These are phyloP conservation scores for Tetragnatha versicolor DNA, from an alignment of 1,140 invertebrate genomes.

Conservation along the genomic window DNA sequence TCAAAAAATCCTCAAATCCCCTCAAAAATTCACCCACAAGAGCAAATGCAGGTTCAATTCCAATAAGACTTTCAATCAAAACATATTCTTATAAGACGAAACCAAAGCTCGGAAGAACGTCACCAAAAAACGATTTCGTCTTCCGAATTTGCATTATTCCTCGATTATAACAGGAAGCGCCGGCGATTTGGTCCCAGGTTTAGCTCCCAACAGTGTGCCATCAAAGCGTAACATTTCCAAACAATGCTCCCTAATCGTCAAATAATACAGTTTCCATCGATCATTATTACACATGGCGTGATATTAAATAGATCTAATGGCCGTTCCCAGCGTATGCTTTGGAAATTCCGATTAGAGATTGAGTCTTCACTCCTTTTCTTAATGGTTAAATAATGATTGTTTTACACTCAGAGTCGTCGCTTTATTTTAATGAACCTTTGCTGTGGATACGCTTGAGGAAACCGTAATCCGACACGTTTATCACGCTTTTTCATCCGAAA, in stretches of 20 bases:
- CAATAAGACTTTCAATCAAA: background rate
- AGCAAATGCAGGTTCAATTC: background rate
- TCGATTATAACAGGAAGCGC: background rate
- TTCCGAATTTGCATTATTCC: too few species aligned
- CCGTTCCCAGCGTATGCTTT: background rate
- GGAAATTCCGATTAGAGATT: background rate
- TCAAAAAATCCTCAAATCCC: too few species aligned
- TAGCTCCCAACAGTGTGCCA: background rate
- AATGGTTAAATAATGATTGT: constrained; percentile 15
- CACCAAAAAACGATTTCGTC: too few species aligned
- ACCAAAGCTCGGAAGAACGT: too few species aligned
- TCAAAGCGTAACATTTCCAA: background rate
- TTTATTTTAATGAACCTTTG: background rate
- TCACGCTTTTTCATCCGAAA: too few species aligned
- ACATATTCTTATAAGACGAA: too few species aligned
- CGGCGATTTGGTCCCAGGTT: too few species aligned
- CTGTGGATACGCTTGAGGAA: background rate
- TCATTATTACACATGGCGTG: background rate
- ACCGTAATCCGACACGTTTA: background rate
- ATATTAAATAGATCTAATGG: background rate
- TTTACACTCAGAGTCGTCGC: background rate
- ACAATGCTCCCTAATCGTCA: background rate
- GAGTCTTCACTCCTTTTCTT: background rate
- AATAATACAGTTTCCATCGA: background rate
- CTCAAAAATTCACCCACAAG: too few species aligned